A percentile compares a stretch with the other conserved stretches of the same genome.
Evolutionary conservation across 2,797 vertebrate genomes (phyloP).

Genomic region (Argyrosomus regius): DNA sequence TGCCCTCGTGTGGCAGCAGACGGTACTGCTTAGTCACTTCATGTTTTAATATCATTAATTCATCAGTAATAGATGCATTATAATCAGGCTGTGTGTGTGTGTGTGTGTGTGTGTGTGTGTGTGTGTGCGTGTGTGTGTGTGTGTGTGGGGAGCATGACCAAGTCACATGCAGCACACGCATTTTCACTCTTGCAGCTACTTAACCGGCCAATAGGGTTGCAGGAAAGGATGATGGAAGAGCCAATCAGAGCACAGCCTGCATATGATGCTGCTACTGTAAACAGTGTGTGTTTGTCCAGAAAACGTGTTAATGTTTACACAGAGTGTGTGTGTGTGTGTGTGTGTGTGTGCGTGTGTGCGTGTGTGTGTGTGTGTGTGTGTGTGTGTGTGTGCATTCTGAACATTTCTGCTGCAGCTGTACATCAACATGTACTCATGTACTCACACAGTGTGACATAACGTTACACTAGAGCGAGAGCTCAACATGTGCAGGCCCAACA

Average conservation of each 20-base stretch:
- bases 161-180: conserved; percentile 27
- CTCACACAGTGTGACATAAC: neutral
- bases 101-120: conserved; percentile 9
- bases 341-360: neutral
- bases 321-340: conserved; percentile 6
- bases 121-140: conserved; percentile 17
- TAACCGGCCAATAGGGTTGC: neutral
- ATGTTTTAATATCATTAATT: no score
- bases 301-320: conserved; percentile 25
- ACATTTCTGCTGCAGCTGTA: conserved; percentile 26
- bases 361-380: neutral
- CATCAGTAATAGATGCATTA: no score
- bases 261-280: neutral
- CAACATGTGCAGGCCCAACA: no score
- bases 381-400: conserved; percentile 21
- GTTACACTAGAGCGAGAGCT: neutral
- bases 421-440: neutral
- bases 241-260: neutral
- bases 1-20: conserved; percentile 26
- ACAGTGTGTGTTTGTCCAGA: neutral
- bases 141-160: neutral
- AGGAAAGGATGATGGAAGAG: neutral
- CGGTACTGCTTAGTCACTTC: neutral
- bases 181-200: neutral
- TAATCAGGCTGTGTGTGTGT: neutral